A percentile compares a stretch with the other conserved stretches of the same genome.
These are phyloP conservation scores for Panzeria rudis DNA, from an alignment of 2,888 invertebrate species.

Conservation along the genomic window DNA sequence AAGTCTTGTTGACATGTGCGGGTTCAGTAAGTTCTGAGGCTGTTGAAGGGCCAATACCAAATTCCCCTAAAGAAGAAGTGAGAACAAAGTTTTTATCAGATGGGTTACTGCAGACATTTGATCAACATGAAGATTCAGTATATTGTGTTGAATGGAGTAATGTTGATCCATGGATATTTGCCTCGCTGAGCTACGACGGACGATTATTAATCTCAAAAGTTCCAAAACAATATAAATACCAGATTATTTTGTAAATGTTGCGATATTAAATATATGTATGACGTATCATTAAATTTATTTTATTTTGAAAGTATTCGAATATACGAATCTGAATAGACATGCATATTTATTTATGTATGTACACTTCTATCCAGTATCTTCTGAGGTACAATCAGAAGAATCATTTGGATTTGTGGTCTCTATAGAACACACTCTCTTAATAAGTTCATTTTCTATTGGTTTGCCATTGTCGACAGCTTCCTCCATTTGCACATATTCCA, in stretches of 20 bases:
- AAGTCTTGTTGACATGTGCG: constrained; percentile 94
- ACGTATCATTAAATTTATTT: background rate
- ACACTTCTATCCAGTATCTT: constrained; percentile 84
- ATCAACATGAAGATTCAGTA: constrained; percentile 99
- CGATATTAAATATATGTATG: background rate
- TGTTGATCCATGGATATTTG: constrained; percentile 99
- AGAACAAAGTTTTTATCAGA: constrained; percentile 86
- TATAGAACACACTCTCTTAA: constrained; percentile 85
- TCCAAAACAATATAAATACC: constrained; percentile 96
- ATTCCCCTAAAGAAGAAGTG: constrained; percentile 59
- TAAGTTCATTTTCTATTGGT: constrained; percentile 82
- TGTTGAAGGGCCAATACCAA: constrained; percentile 81
- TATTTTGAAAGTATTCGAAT: too few relatives aligned
- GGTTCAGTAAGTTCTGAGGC: constrained; percentile 93
- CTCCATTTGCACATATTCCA: constrained; percentile 84
- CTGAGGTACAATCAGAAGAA: constrained; percentile 87
- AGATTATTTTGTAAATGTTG: constrained; percentile 89
- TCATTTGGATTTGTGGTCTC: constrained; percentile 88
- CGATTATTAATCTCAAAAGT: constrained; percentile 96
- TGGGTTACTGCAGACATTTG: constrained; percentile 95
- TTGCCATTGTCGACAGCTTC: constrained; percentile 83
- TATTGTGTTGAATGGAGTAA: constrained; percentile 99
- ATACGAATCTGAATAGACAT: background rate
- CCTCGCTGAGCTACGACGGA: constrained; percentile 98
- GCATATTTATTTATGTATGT: too few relatives aligned